Evolutionary conservation across 2,888 invertebrate genomes (phyloP).

Genomic region (Volucella inflata): DNA sequence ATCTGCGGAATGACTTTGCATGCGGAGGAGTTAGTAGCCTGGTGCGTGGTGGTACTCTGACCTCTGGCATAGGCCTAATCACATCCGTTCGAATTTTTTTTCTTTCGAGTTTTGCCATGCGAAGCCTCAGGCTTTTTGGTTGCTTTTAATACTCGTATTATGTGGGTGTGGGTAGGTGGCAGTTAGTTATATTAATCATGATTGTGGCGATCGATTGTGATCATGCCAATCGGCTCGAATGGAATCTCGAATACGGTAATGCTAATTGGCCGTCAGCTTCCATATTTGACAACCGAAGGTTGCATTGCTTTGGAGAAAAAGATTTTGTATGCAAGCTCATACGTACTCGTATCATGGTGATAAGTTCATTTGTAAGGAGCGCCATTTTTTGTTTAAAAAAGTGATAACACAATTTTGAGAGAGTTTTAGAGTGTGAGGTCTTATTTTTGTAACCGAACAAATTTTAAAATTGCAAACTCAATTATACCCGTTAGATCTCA

Average conservation of each 20-base stretch:
- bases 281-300: constrained; percentile 64
- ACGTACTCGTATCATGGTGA: constrained; percentile 17
- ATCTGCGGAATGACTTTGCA: constrained; percentile 3
- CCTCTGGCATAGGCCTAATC: constrained; percentile 64
- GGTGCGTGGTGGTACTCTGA: constrained; percentile 54
- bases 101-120: constrained; percentile 10
- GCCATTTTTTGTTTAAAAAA: neutral
- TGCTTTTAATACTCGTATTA: constrained; percentile 39
- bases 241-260: constrained; percentile 69
- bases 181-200: constrained; percentile 57
- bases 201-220: constrained; percentile 56
- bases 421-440: too few relatives aligned
- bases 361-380: neutral
- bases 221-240: constrained; percentile 55
- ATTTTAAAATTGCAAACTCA: too few relatives aligned
- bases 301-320: constrained; percentile 59
- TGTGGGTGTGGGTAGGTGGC: constrained; percentile 69
- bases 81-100: constrained; percentile 44
- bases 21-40: constrained; percentile 40
- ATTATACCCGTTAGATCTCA: too few relatives aligned
- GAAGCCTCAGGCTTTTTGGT: constrained; percentile 51
- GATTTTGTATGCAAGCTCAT: constrained; percentile 35
- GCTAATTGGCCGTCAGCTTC: constrained; percentile 65
- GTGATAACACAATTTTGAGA: constrained; percentile 8
- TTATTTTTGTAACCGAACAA: too few relatives aligned